Evolutionary conservation across 1,140 invertebrate genomes (phyloP), one percentile per base, ranked within the genome.

Genomic region (Lordiphosa collinella): DNA sequence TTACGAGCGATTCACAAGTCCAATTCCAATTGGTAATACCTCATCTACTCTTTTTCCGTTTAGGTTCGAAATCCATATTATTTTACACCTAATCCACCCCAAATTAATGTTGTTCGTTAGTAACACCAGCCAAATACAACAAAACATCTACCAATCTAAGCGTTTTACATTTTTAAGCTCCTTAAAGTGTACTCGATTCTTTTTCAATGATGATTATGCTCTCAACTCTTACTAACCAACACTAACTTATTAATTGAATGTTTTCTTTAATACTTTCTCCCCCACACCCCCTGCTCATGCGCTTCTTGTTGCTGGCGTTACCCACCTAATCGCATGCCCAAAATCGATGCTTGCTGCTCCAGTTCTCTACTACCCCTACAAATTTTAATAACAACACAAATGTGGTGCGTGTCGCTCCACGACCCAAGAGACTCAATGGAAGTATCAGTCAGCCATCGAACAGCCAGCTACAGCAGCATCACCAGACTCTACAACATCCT

Each of bases 341-440:
- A n/a, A 57, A 37, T 12, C 54, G n/a, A n/a, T n/a, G 13, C 40
- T 41, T 58, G 55, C 34, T 25, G 16, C 53, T 49, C 13, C 63
- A 88, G 86, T 80, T 73, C 58, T 84, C 73, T 84, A 84, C 87
- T 72, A 87, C 76, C 52, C 84, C 71, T 86, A 88, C 60, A 84
- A 88, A 86, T 88, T 87, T 88, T 79, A 88, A 88, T 86, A 88
- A 88, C 73, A 87, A 88, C 67, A 76, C 66, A 74, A 89, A 88
- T 89, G 76, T 86, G 75, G 79, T 79, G 58, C 79, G 63, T 61
- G 71, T 73, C 53, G 71, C 69, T 58, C 82, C 86, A 76, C 79
- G 76, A 74, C 71, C 72, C 57, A 87, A 88, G 68, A 75, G 68
- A 86, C 67, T 76, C 25, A 75, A 86, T 88, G 79, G 64, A 78